Conservation (phyloP, 2,113 vertebrate species). For the Muscicapa adusta region DNA sequence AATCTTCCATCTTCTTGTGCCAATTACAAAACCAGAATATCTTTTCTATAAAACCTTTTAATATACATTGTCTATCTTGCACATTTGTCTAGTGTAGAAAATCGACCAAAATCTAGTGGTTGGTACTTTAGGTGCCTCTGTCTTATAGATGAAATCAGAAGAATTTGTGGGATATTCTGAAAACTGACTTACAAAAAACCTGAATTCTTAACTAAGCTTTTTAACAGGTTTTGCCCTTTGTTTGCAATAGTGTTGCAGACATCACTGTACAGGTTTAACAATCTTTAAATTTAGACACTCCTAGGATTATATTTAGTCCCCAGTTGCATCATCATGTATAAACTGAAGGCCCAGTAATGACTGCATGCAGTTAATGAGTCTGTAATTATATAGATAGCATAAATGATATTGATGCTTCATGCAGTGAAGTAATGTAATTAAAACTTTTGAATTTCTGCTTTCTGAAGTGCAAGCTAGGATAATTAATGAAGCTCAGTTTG, state of each 20-base stretch:
- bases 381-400: background rate
- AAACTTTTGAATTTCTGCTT: slow-evolving; percentile 13
- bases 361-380: background rate
- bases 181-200: background rate
- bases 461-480: background rate
- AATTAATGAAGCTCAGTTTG: slow-evolving; percentile 53
- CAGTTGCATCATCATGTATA: background rate
- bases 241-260: background rate
- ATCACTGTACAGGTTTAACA: background rate
- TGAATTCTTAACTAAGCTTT: background rate
- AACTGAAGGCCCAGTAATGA: background rate
- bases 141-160: background rate
- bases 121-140: background rate
- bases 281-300: background rate
- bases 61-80: background rate
- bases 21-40: background rate
- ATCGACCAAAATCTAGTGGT: background rate
- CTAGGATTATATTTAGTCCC: background rate
- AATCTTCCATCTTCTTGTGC: background rate
- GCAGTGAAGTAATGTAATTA: background rate
- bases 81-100: background rate
- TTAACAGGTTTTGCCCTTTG: background rate
- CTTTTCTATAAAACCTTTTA: background rate
- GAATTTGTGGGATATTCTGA: background rate
- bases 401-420: background rate